A percentile compares a stretch with the other conserved stretches of the same genome.
Conservation (phyloP, 2,113 vertebrate species). For the Climacteris rufus region DNA sequence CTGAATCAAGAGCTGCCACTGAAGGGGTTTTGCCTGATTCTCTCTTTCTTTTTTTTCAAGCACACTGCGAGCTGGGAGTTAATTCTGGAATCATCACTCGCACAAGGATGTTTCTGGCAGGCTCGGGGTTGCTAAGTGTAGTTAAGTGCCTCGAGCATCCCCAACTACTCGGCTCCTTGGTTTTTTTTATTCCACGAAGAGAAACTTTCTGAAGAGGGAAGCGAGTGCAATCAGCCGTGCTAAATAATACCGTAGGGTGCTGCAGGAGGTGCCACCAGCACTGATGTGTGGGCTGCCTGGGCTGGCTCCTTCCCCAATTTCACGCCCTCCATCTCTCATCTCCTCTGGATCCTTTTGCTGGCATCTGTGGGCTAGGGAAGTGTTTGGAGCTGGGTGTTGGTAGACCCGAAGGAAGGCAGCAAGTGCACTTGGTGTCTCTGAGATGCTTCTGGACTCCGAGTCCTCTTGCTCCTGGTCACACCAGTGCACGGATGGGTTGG, state of each 20-base stretch:
- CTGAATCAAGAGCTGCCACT: neutral
- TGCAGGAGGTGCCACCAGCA: neutral
- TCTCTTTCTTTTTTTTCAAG: neutral
- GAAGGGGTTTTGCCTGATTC: neutral
- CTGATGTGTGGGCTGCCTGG: neutral
- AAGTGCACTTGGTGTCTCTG: neutral
- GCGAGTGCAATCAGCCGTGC: neutral
- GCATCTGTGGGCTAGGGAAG: neutral
- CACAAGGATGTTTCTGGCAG: slow-evolving; percentile 47
- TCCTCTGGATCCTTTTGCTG: neutral
- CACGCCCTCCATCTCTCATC: neutral
- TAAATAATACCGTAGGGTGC: neutral
- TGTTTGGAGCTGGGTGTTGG: neutral
- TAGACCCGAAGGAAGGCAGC: neutral
- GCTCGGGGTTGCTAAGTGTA: slow-evolving; percentile 53
- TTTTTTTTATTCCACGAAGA: neutral
- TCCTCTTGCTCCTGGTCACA: neutral
- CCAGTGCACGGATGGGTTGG: rapidly evolving
- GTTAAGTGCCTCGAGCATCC: slow-evolving; percentile 54
- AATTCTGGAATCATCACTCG: slow-evolving; percentile 41
- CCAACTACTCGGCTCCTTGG: neutral
- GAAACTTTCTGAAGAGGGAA: slow-evolving; percentile 37
- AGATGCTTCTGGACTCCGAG: neutral
- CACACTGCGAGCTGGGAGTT: neutral
- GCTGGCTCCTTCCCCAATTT: neutral